Conservation (phyloP, 2,888 invertebrate species). For the Julus scanicus region DNA sequence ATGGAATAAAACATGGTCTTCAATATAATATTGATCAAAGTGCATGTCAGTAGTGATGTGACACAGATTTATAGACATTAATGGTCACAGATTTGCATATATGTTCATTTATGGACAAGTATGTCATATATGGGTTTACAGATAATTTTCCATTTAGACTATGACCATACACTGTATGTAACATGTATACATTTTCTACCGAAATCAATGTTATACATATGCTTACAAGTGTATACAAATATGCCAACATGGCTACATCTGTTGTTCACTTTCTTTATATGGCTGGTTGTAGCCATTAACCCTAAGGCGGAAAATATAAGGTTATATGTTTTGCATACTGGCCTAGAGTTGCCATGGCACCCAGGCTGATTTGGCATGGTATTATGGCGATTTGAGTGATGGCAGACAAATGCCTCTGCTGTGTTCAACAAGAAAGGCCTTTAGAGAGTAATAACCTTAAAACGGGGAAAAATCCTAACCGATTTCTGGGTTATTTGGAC, state of each 20-base stretch:
- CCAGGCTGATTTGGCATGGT: background rate
- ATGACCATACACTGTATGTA: too few species aligned
- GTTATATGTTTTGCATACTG: background rate
- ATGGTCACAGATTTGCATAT: too few species aligned
- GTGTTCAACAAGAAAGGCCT: background rate
- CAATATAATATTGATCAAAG: too few species aligned
- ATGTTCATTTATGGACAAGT: too few species aligned
- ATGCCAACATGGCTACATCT: background rate
- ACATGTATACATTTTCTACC: too few species aligned
- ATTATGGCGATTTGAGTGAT: slow-evolving; percentile 31
- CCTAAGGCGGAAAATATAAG: background rate
- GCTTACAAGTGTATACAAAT: background rate
- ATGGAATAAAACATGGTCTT: too few species aligned
- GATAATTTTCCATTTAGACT: too few species aligned
- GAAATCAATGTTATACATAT: background rate
- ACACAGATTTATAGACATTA: too few species aligned
- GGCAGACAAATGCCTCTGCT: background rate
- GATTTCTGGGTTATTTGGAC: background rate
- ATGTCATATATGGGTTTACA: too few species aligned
- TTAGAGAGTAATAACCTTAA: background rate
- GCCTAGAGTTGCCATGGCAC: background rate
- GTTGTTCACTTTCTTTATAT: background rate
- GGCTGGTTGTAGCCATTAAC: background rate
- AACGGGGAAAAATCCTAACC: background rate
- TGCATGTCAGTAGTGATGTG: too few species aligned